phyloP scores from a whole-genome alignment of 92 coral and sea anemone species.

The Paramuricea clavata region DNA sequence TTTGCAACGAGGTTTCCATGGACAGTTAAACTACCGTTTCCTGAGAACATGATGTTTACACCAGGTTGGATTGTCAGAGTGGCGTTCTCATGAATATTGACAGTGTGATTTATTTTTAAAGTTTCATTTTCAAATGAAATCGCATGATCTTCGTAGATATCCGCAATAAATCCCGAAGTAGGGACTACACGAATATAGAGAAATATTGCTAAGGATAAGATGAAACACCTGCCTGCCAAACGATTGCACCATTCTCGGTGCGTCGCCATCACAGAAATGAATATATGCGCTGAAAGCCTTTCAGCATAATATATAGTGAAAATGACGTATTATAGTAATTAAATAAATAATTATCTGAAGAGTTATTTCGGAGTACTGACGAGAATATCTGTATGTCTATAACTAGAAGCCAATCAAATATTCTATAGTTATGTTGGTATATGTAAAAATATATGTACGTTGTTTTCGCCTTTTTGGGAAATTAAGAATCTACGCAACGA shows the following conservation, averaged over 20 bases:
- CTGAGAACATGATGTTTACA: constrained; percentile 51
- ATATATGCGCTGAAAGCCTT: background rate
- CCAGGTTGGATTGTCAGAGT: constrained; percentile 72
- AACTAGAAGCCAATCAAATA: no score
- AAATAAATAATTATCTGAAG: background rate
- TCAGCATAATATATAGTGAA: background rate
- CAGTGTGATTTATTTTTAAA: constrained; percentile 66
- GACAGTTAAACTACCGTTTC: constrained; percentile 68
- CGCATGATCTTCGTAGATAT: constrained; percentile 17
- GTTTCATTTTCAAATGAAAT: background rate
- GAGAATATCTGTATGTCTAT: no score
- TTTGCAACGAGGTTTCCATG: constrained; percentile 70
- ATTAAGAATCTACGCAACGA: no score
- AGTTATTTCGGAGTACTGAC: no score
- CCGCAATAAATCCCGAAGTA: background rate
- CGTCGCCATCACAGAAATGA: background rate
- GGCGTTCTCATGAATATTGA: constrained; percentile 63
- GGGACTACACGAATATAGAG: background rate
- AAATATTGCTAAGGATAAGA: background rate
- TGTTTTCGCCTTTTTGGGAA: no score
- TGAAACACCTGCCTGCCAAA: background rate
- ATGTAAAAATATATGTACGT: no score
- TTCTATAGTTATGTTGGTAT: no score
- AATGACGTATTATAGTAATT: background rate
- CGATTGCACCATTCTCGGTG: background rate